Conservation (phyloP, 2,888 invertebrate genomes). For the Octodonta nipae region DNA sequence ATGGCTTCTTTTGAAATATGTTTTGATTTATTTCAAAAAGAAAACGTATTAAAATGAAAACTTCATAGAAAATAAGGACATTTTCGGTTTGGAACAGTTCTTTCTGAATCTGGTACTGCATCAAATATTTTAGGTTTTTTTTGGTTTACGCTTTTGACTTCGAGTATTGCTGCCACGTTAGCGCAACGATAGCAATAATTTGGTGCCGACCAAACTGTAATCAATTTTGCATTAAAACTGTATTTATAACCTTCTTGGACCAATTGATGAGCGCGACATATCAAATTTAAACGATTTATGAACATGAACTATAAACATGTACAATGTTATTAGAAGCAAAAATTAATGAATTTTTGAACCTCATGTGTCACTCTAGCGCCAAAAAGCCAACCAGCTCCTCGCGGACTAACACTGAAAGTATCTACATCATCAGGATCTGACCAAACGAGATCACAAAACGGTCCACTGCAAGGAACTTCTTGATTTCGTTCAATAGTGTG, state of each 20-base stretch:
- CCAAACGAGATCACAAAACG: constrained; percentile 98
- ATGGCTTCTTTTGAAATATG: too few species aligned
- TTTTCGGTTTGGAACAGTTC: constrained; percentile 83
- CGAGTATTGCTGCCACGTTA: constrained; percentile 91
- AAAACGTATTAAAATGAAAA: too few species aligned
- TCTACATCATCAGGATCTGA: constrained; percentile 97
- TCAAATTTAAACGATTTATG: constrained; percentile 83
- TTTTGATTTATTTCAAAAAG: too few species aligned
- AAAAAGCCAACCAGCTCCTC: constrained; percentile 96
- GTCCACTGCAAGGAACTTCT: constrained; percentile 96
- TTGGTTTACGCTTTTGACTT: constrained; percentile 67
- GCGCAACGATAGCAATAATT: constrained; percentile 99
- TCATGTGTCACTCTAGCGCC: constrained; percentile 86
- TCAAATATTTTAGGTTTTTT: constrained; percentile 76
- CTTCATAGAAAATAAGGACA: constrained; percentile 91
- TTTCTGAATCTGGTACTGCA: constrained; percentile 88
- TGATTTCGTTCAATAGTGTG: constrained; percentile 87
- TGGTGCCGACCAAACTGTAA: constrained; percentile 99
- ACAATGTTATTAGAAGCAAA: too few species aligned
- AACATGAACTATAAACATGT: too few species aligned
- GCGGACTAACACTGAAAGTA: constrained; percentile 77
- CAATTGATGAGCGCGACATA: constrained; percentile 96
- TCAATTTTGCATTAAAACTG: constrained; percentile 92
- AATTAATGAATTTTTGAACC: constrained; percentile 88
- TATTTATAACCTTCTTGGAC: constrained; percentile 98